Conservation (phyloP, 2,113 vertebrate species). For the Proteles cristata region DNA sequence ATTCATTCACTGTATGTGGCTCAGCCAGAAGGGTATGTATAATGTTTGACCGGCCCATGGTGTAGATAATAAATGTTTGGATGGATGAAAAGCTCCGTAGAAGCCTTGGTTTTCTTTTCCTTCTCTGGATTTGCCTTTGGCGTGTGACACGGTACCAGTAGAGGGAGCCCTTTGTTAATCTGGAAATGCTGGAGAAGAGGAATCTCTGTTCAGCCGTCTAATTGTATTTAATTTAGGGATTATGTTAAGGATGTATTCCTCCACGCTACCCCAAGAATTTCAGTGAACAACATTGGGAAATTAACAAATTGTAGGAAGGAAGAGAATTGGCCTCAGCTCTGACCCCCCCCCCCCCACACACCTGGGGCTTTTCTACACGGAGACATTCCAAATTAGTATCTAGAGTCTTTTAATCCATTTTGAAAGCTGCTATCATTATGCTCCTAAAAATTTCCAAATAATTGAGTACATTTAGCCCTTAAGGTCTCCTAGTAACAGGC, state of each 20-base stretch:
- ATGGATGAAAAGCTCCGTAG: background rate
- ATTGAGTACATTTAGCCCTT: background rate
- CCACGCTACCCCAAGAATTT: slow-evolving; percentile 2
- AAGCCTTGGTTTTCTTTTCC: background rate
- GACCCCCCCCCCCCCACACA: background rate
- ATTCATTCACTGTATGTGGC: background rate
- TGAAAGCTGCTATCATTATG: slow-evolving; percentile 8
- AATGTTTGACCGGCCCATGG: background rate
- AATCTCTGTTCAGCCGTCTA: background rate
- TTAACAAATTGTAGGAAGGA: background rate
- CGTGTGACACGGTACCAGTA: slow-evolving; percentile 55
- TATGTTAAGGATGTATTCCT: slow-evolving; percentile 21
- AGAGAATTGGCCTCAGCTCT: background rate
- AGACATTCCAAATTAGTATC: slow-evolving; percentile 10
- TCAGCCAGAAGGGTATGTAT: background rate
- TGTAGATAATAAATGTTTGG: background rate
- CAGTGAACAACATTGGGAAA: slow-evolving; percentile 25
- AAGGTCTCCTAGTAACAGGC: background rate
- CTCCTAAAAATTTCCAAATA: slow-evolving; percentile 10
- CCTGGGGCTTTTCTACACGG: background rate
- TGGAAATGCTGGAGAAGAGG: background rate
- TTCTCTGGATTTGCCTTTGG: background rate
- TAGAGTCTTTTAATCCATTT: background rate
- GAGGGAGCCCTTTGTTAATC: slow-evolving; percentile 68
- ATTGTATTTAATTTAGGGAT: slow-evolving; percentile 53